These are phyloP conservation scores for Drosophila orosa DNA, from an alignment of 1,140 invertebrate genomes.

Conservation along the genomic window DNA sequence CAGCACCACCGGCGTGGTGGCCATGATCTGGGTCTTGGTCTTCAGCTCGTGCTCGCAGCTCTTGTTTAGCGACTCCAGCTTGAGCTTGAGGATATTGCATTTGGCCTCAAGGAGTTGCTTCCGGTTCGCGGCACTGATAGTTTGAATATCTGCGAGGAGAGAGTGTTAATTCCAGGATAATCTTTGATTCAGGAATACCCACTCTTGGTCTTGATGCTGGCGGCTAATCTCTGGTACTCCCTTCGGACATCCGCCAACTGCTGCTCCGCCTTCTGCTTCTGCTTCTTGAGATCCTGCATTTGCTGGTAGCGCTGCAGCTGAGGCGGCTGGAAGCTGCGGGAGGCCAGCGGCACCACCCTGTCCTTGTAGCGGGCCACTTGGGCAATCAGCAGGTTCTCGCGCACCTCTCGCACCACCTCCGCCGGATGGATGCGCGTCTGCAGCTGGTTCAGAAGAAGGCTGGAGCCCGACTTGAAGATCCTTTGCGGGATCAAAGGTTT, in stretches of 20 bases:
- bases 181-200: conserved; percentile 1
- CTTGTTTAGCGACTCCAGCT: conserved; percentile 56
- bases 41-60: conserved; percentile 48
- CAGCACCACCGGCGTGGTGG: conserved; percentile 67
- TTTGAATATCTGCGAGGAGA: conserved; percentile 64
- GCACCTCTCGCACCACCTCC: conserved; percentile 59
- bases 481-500: conserved; percentile 30
- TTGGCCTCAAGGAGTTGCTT: conserved; percentile 47
- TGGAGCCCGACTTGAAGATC: conserved; percentile 71
- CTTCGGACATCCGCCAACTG: conserved; percentile 49
- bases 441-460: conserved; percentile 59
- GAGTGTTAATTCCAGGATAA: background rate
- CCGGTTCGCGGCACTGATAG: conserved; percentile 56
- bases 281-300: conserved; percentile 60
- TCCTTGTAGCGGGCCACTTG: conserved; percentile 57
- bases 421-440: conserved; percentile 61
- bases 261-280: conserved; percentile 41
- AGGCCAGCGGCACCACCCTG: conserved; percentile 59
- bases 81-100: conserved; percentile 60
- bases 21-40: conserved; percentile 57
- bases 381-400: conserved; percentile 66
- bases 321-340: conserved; percentile 60
- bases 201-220: conserved; percentile 73
- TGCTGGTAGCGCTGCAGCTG: conserved; percentile 66
- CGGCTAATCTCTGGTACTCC: conserved; percentile 54